These are phyloP conservation scores for Parapsyche elsis DNA, from an alignment of 1,140 invertebrate genomes.

Conservation along the genomic window DNA sequence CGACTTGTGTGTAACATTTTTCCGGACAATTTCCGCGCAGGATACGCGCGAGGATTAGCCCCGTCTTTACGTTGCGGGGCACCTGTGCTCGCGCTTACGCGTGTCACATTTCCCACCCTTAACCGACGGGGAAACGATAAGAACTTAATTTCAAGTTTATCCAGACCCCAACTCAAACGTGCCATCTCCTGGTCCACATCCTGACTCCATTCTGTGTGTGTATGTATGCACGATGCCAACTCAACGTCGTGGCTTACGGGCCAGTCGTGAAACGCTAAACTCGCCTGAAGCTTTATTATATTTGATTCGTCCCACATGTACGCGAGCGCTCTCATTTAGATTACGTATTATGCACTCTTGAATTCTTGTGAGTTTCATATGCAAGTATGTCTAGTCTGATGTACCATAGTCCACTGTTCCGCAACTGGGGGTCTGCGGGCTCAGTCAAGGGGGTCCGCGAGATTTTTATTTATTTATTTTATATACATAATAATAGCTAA, in stretches of 20 bases:
- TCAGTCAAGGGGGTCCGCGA: too few species aligned
- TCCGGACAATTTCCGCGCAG: neutral
- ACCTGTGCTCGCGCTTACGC: neutral
- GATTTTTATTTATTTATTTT: too few species aligned
- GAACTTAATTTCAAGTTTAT: constrained; percentile 43
- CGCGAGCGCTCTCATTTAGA: too few species aligned
- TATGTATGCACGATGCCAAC: neutral
- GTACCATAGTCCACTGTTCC: too few species aligned
- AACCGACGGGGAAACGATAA: neutral
- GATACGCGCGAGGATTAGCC: neutral
- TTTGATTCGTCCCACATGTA: neutral
- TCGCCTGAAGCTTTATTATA: neutral
- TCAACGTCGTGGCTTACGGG: neutral
- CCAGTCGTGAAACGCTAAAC: constrained; percentile 2
- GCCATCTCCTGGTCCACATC: constrained; percentile 19
- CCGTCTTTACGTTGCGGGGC: neutral
- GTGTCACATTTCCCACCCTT: constrained; percentile 3
- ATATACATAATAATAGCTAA: too few species aligned
- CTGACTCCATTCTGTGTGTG: neutral
- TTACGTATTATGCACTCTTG: too few species aligned
- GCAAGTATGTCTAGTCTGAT: too few species aligned
- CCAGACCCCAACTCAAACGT: constrained; percentile 17
- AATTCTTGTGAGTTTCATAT: too few species aligned
- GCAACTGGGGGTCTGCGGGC: too few species aligned
- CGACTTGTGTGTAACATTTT: neutral